Evolutionary conservation across 2,888 invertebrate species (phyloP).

Genomic region (Operophtera brumata): DNA sequence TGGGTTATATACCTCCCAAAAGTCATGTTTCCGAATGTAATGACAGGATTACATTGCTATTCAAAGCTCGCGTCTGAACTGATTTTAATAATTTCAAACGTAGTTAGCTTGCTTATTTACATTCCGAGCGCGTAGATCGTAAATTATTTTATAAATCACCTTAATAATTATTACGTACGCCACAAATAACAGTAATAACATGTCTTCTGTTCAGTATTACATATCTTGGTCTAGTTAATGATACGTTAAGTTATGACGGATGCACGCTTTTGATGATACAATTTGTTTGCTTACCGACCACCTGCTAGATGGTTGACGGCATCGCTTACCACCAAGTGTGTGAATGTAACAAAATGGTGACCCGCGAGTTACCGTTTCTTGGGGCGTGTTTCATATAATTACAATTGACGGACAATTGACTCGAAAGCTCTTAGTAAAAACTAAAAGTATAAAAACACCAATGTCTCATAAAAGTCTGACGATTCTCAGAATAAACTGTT

Average conservation of each 20-base stretch:
- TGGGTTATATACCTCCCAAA: background rate
- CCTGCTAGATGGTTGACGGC: background rate
- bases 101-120: slow-evolving; percentile 32
- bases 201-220: slow-evolving; percentile 24
- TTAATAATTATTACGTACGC: slow-evolving; percentile 29
- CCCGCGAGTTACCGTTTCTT: too few relatives aligned
- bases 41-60: slow-evolving; percentile 40
- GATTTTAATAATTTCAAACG: slow-evolving; percentile 43
- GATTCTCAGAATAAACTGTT: too few relatives aligned
- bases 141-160: slow-evolving; percentile 36
- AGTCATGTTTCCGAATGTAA: slow-evolving; percentile 18
- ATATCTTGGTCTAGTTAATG: slow-evolving; percentile 1
- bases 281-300: background rate
- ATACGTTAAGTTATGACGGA: slow-evolving; percentile 1
- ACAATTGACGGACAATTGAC: too few relatives aligned
- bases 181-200: slow-evolving; percentile 34
- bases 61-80: slow-evolving; percentile 36
- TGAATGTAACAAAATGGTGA: too few relatives aligned
- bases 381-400: too few relatives aligned
- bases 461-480: too few relatives aligned
- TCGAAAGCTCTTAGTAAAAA: too few relatives aligned
- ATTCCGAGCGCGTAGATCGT: slow-evolving; percentile 28
- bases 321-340: too few relatives aligned
- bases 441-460: too few relatives aligned
- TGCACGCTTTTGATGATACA: background rate